Percentiles rank a stretch among this genome's conserved stretches.
Conservation (phyloP, 2,888 invertebrate genomes). For the Charanyca ferruginea region DNA sequence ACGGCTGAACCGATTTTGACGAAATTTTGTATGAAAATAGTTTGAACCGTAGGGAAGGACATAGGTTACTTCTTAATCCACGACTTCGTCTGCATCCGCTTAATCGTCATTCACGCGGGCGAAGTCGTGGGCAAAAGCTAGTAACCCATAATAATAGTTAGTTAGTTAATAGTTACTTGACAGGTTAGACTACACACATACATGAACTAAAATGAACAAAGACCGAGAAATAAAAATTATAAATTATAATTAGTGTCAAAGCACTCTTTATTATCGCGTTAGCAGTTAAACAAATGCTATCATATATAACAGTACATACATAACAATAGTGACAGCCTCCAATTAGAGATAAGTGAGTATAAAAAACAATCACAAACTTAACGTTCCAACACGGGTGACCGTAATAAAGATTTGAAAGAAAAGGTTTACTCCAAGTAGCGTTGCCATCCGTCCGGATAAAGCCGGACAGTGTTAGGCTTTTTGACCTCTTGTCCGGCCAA, state of each 20-base stretch:
- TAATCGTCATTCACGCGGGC: too few species aligned
- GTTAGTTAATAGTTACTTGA: too few species aligned
- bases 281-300: constrained; percentile 6
- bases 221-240: constrained; percentile 1
- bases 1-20: too few species aligned
- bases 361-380: constrained; percentile 33
- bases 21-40: too few species aligned
- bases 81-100: too few species aligned
- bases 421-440: constrained; percentile 18
- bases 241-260: constrained; percentile 34
- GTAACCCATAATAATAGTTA: too few species aligned
- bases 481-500: too few species aligned
- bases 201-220: background rate
- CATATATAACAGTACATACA: constrained; percentile 16
- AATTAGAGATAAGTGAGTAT: constrained; percentile 37
- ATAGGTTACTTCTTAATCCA: too few species aligned
- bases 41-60: too few species aligned
- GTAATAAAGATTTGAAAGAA: background rate
- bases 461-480: too few species aligned
- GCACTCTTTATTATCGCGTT: constrained; percentile 10
- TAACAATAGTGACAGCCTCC: constrained; percentile 46
- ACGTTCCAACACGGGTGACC: constrained; percentile 6
- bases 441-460: too few species aligned
- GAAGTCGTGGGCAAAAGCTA: too few species aligned
- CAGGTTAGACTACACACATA: background rate